Conservation (phyloP, 2,113 vertebrate genomes). For the Periophthalmus modestus region DNA sequence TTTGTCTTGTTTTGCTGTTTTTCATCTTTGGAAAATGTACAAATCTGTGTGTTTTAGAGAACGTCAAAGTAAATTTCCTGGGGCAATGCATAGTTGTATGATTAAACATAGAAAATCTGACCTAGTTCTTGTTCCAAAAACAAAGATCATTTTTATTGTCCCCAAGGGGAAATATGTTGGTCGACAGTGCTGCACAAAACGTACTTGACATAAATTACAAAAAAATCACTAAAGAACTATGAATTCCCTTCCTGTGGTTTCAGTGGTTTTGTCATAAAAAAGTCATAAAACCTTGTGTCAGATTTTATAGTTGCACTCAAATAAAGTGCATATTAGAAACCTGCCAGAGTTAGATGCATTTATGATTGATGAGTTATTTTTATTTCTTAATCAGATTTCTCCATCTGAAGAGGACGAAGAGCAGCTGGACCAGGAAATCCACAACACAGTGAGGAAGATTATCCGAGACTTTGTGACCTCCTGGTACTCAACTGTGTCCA, state of each 20-base stretch:
- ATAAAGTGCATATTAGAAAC: not conserved
- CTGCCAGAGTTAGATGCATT: not conserved
- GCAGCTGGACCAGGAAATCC: constrained; percentile 81
- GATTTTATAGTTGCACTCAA: too few species aligned
- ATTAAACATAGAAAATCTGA: not conserved
- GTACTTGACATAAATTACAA: not conserved
- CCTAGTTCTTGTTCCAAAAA: not conserved
- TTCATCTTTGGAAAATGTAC: not conserved
- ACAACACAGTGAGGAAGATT: constrained; percentile 82
- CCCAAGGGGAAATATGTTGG: not conserved
- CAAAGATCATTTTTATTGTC: not conserved
- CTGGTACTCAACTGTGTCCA: constrained; percentile 87
- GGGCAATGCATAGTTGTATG: not conserved
- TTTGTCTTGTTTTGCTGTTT: too few species aligned
- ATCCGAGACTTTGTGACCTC: constrained; percentile 91
- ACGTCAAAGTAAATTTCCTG: not conserved
- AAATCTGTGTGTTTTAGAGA: not conserved
- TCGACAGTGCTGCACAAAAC: not conserved
- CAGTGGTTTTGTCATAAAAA: not conserved
- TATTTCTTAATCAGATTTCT: constrained; percentile 40
- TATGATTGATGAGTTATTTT: not conserved
- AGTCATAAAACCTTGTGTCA: not conserved
- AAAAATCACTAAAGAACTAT: not conserved
- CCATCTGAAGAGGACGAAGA: constrained; percentile 56
- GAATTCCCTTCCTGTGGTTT: not conserved